Base-by-base conservation (phyloP, 1,140 invertebrate genomes). In the Heliothis virescens region DNA sequence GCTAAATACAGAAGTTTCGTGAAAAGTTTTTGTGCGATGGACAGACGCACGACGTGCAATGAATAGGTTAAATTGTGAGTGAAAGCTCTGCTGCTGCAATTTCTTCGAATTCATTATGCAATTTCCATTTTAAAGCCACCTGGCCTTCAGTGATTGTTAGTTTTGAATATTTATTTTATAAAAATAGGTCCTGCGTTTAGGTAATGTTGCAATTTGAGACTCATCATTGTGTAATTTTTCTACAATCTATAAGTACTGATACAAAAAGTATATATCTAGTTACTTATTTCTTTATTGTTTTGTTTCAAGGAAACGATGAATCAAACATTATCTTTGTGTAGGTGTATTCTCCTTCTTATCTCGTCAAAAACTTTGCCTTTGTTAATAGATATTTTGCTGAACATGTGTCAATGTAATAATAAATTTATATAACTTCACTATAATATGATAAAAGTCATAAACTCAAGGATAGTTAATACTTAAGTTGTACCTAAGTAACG, bases 391-490 rank as follows among this genome's bases (percentile, higher is more conserved):
- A 15, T 26, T 26, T 26, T 53, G 15, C 52, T n/a, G 52, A 53
- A 53, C 3, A n/a, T 13, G 15, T 60, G 26, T 15, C 21, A 12
- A 60, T 60, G 13, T 60, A 13, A 29, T 26, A 60, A 60, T 26
- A 41, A 41, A 41, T 60, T 13, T 29, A 60, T 29, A 60, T 13
- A 60, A 60, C 57, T 67, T 41, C 34, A 67, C 41, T 12, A 48
- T 10, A 67, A 13, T 53, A 57, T 83, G 82, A 86, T 92, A 91
- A 93, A 86, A 85, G 84, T 59, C 26, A 34, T 50, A 76, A 71
- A 86, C 82, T 89, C 83, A 87, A 83, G 71, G 79, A 87, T 78
- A 84, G 89, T 89, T 88, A 26, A 26, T 26, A 90, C 88, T 80
- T 86, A 88, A 88, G 82, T 69, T 82, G 80, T 5, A 9, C 9